phyloP scores from a whole-genome alignment of 2,888 invertebrate genomes.

The Drosophila austrosaltans region DNA sequence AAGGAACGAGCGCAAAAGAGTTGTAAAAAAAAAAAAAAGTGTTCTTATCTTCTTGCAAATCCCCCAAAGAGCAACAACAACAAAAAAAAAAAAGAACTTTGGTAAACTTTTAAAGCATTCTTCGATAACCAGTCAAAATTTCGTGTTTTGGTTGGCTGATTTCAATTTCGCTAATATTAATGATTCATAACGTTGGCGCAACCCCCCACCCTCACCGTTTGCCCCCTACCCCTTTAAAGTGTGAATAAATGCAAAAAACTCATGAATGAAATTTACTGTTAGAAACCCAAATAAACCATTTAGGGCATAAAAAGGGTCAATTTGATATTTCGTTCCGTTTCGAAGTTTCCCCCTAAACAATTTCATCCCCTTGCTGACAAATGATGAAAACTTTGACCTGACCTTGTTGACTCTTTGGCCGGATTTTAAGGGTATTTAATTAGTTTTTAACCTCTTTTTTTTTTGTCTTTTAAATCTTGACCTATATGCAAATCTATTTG shows the following conservation, averaged over 20 bases:
- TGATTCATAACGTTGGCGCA: slow-evolving; percentile 48
- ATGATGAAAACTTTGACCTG: slow-evolving; percentile 3
- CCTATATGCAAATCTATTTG: neutral
- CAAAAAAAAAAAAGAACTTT: neutral
- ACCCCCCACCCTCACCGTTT: slow-evolving; percentile 36
- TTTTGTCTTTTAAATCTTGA: neutral
- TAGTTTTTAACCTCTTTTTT: neutral
- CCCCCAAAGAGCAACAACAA: slow-evolving; percentile 17
- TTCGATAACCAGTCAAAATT: slow-evolving; percentile 10
- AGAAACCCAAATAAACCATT: slow-evolving; percentile 36
- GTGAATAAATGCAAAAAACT: neutral
- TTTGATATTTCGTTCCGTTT: slow-evolving; percentile 1
- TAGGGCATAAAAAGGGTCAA: slow-evolving; percentile 1
- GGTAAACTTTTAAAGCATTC: neutral
- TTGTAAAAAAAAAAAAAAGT: neutral
- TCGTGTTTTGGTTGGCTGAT: slow-evolving; percentile 63
- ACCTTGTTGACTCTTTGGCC: slow-evolving; percentile 2
- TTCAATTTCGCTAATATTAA: slow-evolving; percentile 58
- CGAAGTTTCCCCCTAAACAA: neutral
- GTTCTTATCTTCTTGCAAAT: slow-evolving; percentile 7
- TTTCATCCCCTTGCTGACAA: slow-evolving; percentile 2
- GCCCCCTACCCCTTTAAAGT: slow-evolving; percentile 8
- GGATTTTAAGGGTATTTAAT: neutral
- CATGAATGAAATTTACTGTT: slow-evolving; percentile 16
- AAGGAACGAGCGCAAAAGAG: neutral